Evolutionary conservation across 2,797 vertebrate species (phyloP).

Genomic region (Argentina silus): DNA sequence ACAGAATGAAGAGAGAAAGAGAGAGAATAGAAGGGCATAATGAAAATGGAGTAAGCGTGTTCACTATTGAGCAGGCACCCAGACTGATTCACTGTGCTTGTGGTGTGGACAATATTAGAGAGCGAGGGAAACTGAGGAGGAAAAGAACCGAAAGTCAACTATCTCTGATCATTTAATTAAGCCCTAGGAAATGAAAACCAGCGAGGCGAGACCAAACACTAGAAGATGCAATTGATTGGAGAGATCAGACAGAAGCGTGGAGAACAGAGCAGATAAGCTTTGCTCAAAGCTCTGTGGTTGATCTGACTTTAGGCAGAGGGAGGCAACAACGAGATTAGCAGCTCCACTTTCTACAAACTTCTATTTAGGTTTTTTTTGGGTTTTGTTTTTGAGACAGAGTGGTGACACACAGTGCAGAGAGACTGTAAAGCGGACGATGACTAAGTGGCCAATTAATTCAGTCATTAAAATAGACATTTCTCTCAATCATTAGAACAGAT

Average conservation of each 20-base stretch:
- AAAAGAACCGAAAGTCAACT: conserved; percentile 25
- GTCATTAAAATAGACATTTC: conserved; percentile 34
- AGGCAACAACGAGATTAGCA: conserved; percentile 37
- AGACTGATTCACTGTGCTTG: conserved; percentile 8
- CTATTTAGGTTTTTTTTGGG: conserved; percentile 28
- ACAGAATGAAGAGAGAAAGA: conserved; percentile 1
- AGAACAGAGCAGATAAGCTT: conserved; percentile 45
- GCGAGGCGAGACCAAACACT: conserved; percentile 45
- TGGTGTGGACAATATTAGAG: conserved; percentile 41
- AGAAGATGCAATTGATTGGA: conserved; percentile 43
- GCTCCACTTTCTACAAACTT: conserved; percentile 18
- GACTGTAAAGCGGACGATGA: conserved; percentile 13
- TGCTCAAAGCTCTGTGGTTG: conserved; percentile 36
- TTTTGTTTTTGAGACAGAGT: conserved; percentile 43
- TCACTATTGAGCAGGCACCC: neutral
- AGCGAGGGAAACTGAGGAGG: conserved; percentile 22
- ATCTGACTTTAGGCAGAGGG: conserved; percentile 29
- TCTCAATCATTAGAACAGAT: conserved; percentile 1
- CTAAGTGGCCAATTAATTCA: conserved; percentile 39
- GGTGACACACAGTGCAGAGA: neutral
- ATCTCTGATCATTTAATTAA: conserved; percentile 60
- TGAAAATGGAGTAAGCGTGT: conserved; percentile 30
- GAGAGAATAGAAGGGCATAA: conserved; percentile 45
- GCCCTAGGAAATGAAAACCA: conserved; percentile 44
- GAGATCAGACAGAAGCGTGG: conserved; percentile 31